Percentiles rank a stretch among this genome's conserved stretches.
Evolutionary conservation across 2,888 invertebrate genomes (phyloP).

Genomic region (Lampropteryx suffumata): DNA sequence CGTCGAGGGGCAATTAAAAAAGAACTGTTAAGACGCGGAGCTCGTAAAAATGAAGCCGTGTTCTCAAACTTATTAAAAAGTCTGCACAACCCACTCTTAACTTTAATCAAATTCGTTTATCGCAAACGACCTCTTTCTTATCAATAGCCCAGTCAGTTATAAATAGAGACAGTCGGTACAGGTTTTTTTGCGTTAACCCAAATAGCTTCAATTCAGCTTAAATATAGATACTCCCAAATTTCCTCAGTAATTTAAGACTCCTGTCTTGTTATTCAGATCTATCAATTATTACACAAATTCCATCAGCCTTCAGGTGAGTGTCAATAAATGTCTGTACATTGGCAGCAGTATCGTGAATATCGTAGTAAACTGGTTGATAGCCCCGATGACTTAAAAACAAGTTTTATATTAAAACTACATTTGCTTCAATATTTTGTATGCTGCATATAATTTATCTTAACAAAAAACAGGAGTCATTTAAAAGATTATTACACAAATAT

Average conservation of each 20-base stretch:
- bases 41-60: conserved; percentile 78
- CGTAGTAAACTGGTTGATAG: conserved; percentile 40
- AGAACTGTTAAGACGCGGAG: conserved; percentile 71
- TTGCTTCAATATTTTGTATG: too few species aligned
- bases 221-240: conserved; percentile 28
- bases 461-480: too few species aligned
- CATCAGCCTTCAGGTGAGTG: conserved; percentile 68
- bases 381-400: too few species aligned
- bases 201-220: conserved; percentile 1
- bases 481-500: too few species aligned
- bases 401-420: too few species aligned
- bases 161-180: conserved; percentile 33
- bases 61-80: conserved; percentile 77
- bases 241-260: conserved; percentile 41
- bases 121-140: conserved; percentile 47
- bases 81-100: conserved; percentile 64
- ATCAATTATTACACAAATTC: conserved; percentile 72
- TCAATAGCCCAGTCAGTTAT: conserved; percentile 37
- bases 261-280: conserved; percentile 60
- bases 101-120: conserved; percentile 65
- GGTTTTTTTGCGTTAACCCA: conserved; percentile 6
- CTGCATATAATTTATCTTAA: too few species aligned
- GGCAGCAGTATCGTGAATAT: conserved; percentile 41
- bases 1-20: conserved; percentile 78
- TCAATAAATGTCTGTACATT: conserved; percentile 64